Conservation (phyloP, 1,140 invertebrate genomes). For the Probaryconus sp. region DNA sequence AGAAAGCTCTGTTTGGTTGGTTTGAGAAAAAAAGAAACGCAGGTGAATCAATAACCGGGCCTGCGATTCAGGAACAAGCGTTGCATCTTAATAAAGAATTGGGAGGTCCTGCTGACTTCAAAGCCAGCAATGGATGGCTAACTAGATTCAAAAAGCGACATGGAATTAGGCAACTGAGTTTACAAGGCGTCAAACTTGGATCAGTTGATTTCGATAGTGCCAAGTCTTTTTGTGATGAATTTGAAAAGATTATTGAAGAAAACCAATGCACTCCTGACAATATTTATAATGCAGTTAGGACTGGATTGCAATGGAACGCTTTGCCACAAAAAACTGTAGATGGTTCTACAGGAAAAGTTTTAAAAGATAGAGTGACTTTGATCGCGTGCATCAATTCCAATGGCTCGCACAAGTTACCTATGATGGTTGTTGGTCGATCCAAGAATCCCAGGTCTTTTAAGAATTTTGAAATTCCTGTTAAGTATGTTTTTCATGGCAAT, state of each 20-base stretch:
- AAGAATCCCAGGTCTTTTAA: slow-evolving; percentile 52
- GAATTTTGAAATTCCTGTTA: slow-evolving; percentile 43
- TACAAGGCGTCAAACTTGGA: slow-evolving; percentile 42
- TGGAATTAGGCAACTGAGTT: slow-evolving; percentile 44
- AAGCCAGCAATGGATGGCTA: slow-evolving; percentile 54
- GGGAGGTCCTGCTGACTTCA: slow-evolving; percentile 45
- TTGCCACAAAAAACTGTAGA: slow-evolving; percentile 41
- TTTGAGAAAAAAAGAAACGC: slow-evolving; percentile 33
- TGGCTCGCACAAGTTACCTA: slow-evolving; percentile 44
- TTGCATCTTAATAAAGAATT: slow-evolving; percentile 38
- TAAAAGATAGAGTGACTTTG: slow-evolving; percentile 48
- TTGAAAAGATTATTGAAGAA: slow-evolving; percentile 45
- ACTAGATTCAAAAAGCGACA: slow-evolving; percentile 50
- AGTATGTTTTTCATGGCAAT: slow-evolving; percentile 49
- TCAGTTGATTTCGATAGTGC: slow-evolving; percentile 47
- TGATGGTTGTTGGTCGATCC: slow-evolving; percentile 49
- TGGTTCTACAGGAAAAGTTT: slow-evolving; percentile 21
- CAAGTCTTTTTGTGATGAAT: slow-evolving; percentile 49
- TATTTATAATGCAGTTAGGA: slow-evolving; percentile 44
- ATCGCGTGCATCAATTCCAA: slow-evolving; percentile 43
- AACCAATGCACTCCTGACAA: slow-evolving; percentile 25
- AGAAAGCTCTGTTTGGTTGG: slow-evolving; percentile 41
- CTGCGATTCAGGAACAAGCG: slow-evolving; percentile 43
- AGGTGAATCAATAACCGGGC: slow-evolving; percentile 37
- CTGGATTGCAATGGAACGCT: slow-evolving; percentile 49